A percentile compares a stretch with the other conserved stretches of the same genome.
These are phyloP conservation scores for Arctia plantaginis DNA, from an alignment of 2,888 invertebrate genomes.

Conservation along the genomic window DNA sequence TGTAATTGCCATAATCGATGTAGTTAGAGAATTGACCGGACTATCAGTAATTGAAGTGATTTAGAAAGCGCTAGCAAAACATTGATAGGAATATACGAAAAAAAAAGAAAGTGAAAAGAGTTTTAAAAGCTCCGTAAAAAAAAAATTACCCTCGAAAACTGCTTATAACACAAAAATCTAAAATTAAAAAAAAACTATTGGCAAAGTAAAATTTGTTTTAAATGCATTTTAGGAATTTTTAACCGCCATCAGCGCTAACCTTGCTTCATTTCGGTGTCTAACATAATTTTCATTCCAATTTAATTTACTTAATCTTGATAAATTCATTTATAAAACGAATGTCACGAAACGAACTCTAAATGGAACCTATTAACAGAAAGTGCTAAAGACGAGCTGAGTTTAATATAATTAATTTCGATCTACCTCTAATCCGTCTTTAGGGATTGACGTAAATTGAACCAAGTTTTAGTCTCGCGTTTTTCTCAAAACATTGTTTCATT, in stretches of 20 bases:
- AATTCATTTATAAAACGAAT: constrained; percentile 73
- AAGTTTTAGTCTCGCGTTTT: background rate
- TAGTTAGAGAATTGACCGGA: constrained; percentile 35
- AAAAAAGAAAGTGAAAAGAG: constrained; percentile 14
- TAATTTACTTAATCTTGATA: constrained; percentile 67
- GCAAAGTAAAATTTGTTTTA: background rate
- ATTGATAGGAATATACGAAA: constrained; percentile 30
- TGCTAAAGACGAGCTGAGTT: constrained; percentile 61
- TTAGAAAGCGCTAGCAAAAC: constrained; percentile 47
- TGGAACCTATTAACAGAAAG: constrained; percentile 61
- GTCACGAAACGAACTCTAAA: constrained; percentile 57
- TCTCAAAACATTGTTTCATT: background rate
- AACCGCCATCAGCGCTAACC: constrained; percentile 36
- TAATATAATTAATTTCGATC: constrained; percentile 73
- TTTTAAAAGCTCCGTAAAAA: background rate
- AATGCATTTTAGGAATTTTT: background rate
- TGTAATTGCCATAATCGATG: constrained; percentile 49
- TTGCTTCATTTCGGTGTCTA: constrained; percentile 53
- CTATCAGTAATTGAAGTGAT: constrained; percentile 30
- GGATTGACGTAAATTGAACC: constrained; percentile 54
- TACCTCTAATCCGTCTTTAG: constrained; percentile 64
- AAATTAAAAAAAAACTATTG: constrained; percentile 30
- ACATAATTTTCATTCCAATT: constrained; percentile 59
- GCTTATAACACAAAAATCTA: background rate
- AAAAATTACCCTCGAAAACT: constrained; percentile 8